Evolutionary conservation across 1,140 invertebrate species (phyloP), one percentile per base, ranked within the genome.

Genomic region (Nasonia vitripennis): DNA sequence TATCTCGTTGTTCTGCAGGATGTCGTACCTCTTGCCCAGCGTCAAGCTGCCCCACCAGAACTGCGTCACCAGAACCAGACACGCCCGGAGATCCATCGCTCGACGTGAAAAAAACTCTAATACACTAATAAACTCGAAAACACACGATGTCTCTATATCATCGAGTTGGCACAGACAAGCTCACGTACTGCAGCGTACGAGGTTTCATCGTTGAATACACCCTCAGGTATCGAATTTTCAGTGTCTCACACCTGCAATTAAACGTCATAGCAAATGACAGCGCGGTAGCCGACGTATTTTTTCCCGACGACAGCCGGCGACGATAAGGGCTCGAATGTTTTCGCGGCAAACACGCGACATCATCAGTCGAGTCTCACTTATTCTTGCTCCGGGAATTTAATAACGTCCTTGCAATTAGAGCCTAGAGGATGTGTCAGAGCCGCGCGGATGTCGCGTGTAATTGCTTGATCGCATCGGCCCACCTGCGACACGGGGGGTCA

Each of bases 311-410:
- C 55, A 62, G 17, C 0, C 55, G 41, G 41, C 7, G 14, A 62
- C 55, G 70, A 71, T 71, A 71, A 71, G 70, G 27, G 70, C 10
- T 31, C 10, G 70, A 27, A 71, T 71, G 70, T 71, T 71, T 71
- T 71, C 70, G 55, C 55, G 17, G 55, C 17, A 62, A 62, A 62
- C 55, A 62, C 55, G 55, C 55, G 20, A n/a, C 55, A 62, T 45
- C 41, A 9, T 62, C 48, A 51, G 41, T 27, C 27, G 48, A 51
- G 48, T 51, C 48, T 51, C 55, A n/a, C 20, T 1, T 62, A 27
- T n/a, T 14, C n/a, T 62, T 62, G 0, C 6, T n/a, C 5, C 17
- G 51, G 11, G 51, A 55, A 55, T 55, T 55, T 17, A 55, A 55
- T 10, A 62, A n/a, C 17, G 17, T n/a, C 20, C 55, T 62, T n/a